A percentile compares a stretch with the other conserved stretches of the same genome.
phyloP scores from a whole-genome alignment of 1,140 invertebrate genomes.

The Calliopsis andreniformis region DNA sequence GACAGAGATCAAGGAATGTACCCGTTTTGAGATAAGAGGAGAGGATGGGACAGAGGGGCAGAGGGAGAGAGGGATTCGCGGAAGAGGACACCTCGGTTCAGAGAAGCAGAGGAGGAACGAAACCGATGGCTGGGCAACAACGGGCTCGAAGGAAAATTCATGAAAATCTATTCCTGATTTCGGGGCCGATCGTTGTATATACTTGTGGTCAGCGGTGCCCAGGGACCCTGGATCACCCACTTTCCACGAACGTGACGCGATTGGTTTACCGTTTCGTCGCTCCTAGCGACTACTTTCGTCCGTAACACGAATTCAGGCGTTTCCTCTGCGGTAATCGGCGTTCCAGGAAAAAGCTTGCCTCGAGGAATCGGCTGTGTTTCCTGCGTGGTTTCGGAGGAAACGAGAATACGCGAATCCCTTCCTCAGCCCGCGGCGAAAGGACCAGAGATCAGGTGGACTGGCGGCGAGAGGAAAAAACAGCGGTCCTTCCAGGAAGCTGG shows the following conservation, averaged over 20 bases:
- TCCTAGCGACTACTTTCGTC: neutral
- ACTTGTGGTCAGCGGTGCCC: constrained; percentile 35
- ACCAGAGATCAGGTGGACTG: no score
- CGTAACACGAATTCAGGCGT: neutral
- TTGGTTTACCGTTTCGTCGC: neutral
- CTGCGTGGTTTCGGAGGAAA: no score
- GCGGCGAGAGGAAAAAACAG: neutral
- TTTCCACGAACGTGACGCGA: constrained; percentile 15
- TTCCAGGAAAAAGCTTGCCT: neutral
- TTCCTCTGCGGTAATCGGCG: neutral
- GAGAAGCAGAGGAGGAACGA: neutral
- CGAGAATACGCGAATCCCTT: no score
- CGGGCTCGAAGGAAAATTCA: constrained; percentile 63
- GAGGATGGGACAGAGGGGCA: constrained; percentile 14
- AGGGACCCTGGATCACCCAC: neutral
- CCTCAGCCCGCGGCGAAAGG: neutral
- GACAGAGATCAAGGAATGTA: constrained; percentile 35
- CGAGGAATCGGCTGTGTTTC: neutral
- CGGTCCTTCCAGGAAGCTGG: neutral
- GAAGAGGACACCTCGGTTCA: neutral
- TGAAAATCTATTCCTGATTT: constrained; percentile 74
- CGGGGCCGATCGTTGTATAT: constrained; percentile 58
- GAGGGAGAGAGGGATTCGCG: constrained; percentile 4
- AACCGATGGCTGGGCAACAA: constrained; percentile 44
- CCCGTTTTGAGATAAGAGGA: constrained; percentile 36